phyloP scores from a whole-genome alignment of 2,888 invertebrate genomes.

The Drosophila sordidapex region DNA sequence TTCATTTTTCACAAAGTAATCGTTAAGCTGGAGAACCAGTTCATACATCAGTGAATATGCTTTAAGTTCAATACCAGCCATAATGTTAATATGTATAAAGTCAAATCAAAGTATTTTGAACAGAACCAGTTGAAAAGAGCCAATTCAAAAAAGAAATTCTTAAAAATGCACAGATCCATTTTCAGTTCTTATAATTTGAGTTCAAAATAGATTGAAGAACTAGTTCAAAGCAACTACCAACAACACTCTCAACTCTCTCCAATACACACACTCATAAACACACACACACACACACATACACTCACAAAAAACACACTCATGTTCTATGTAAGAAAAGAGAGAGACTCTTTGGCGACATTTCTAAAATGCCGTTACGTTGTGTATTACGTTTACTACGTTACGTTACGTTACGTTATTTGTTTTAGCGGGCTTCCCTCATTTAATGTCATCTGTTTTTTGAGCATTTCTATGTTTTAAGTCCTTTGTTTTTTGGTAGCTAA shows the following conservation, averaged over 20 bases:
- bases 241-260: constrained; percentile 6
- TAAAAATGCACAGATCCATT: not conserved
- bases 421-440: constrained; percentile 67
- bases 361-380: constrained; percentile 75
- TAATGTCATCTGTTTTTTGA: constrained; percentile 45
- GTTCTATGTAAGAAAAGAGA: constrained; percentile 27
- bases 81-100: not conserved
- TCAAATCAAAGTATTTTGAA: not conserved
- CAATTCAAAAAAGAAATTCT: not conserved
- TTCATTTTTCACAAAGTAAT: not conserved
- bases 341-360: constrained; percentile 69
- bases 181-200: not conserved
- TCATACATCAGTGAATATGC: not conserved
- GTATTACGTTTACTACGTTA: constrained; percentile 60
- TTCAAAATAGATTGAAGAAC: not conserved
- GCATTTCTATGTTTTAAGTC: constrained; percentile 67
- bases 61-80: not conserved
- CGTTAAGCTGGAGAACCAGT: not conserved
- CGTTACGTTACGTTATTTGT: constrained; percentile 57
- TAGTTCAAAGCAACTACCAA: constrained; percentile 8
- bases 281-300: constrained; percentile 11
- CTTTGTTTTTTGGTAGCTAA: constrained; percentile 68
- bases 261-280: constrained; percentile 7
- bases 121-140: not conserved
- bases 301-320: constrained; percentile 22